A percentile compares a stretch with the other conserved stretches of the same genome.
phyloP scores from a whole-genome alignment of 1,140 invertebrate species.

The Manduca sexta region DNA sequence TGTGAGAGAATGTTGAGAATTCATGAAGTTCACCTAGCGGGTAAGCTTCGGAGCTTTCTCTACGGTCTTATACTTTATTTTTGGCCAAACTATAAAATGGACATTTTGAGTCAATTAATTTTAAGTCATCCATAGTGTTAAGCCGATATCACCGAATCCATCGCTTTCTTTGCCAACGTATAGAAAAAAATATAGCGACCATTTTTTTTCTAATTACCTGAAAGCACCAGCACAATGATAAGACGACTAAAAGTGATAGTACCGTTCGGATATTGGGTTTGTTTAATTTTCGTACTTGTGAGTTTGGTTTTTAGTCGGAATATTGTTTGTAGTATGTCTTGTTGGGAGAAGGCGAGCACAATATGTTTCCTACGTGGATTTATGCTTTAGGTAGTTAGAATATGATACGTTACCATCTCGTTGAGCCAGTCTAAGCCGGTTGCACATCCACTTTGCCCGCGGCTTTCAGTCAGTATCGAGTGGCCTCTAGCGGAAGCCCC shows the following conservation, averaged over 20 bases:
- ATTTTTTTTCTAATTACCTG: constrained; percentile 33
- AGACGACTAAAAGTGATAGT: constrained; percentile 24
- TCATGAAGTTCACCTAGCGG: constrained; percentile 57
- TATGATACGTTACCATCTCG: constrained; percentile 33
- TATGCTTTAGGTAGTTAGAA: constrained; percentile 45
- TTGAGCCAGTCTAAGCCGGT: constrained; percentile 21
- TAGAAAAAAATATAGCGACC: constrained; percentile 34
- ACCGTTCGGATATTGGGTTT: constrained; percentile 40
- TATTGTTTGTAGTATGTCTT: constrained; percentile 43
- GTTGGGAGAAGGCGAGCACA: constrained; percentile 55
- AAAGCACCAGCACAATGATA: constrained; percentile 59
- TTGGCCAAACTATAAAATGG: constrained; percentile 46
- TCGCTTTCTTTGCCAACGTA: constrained; percentile 58
- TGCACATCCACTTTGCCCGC: constrained; percentile 1
- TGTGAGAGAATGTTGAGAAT: constrained; percentile 34
- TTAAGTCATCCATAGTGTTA: constrained; percentile 68
- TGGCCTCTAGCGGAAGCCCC: background rate
- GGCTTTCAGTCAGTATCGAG: constrained; percentile 10
- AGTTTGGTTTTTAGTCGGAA: constrained; percentile 43
- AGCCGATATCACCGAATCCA: constrained; percentile 37
- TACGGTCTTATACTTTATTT: constrained; percentile 20
- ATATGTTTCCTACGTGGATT: constrained; percentile 40
- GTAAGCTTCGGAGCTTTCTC: constrained; percentile 36
- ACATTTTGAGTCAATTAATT: constrained; percentile 67
- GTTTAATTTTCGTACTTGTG: constrained; percentile 34